Evolutionary conservation across 1,140 invertebrate species (phyloP), one percentile per base, ranked within the genome.

Genomic region (Lepeophtheirus salmonis): DNA sequence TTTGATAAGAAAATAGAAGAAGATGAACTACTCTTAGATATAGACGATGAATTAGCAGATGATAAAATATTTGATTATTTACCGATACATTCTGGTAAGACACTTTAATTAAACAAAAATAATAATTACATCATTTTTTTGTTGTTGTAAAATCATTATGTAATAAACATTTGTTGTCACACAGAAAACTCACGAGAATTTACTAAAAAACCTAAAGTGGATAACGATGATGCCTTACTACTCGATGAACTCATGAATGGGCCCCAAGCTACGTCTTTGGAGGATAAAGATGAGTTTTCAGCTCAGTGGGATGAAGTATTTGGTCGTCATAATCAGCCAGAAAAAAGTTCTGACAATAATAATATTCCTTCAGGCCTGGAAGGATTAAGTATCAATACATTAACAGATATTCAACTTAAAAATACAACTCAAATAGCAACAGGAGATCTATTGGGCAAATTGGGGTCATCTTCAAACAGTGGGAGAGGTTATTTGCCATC

Each of bases 271-370:
- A 16, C 23, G 58, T 63, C 63, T 56, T 58, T 73, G 71, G 73
- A 73, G 62, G 65, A 73, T 64, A 62, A 62, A 17, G 64, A 66
- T 53, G 63, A 63, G 17, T 61, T 65, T 50, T 59, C 53, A n/a
- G 55, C 55, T 17, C 55, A 57, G 21, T 57, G 55, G 55, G 26
- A 57, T 18, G 3, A 57, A 21, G n/a, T 57, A 30, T 57, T 57
- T n/a, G 55, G 55, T 3, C 16, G 18, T 2, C 52, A 54, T 4
- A 20, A 18, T 2, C 6, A 41, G 23, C 52, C 52, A 3, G 18
- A 4, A 25, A 57, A 17, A 23, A 57, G 1, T n/a, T n/a, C n/a
- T n/a, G n/a, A n/a, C n/a, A n/a, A n/a, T n/a, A n/a, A n/a, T n/a
- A n/a, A n/a, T n/a, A n/a, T n/a, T n/a, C n/a, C n/a, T n/a, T n/a